A percentile compares a stretch with the other conserved stretches of the same genome.
Evolutionary conservation across 2,113 vertebrate genomes (phyloP).

Genomic region (Nyctereutes procyonoides): DNA sequence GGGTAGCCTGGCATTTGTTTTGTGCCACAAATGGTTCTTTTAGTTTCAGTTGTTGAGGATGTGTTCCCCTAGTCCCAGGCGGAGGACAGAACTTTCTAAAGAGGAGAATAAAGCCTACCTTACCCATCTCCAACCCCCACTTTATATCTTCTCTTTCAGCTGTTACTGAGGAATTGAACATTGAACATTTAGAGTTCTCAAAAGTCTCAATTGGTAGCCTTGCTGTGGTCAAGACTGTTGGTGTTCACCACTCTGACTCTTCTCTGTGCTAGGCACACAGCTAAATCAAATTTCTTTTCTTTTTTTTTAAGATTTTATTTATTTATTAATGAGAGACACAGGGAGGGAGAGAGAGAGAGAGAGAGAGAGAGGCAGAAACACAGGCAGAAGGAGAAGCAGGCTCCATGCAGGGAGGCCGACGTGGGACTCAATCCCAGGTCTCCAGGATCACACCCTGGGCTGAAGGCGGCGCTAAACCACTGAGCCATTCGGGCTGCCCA

Average conservation of each 20-base stretch:
- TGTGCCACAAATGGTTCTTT: neutral
- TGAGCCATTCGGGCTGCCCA: too few relatives aligned
- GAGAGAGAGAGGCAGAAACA: too few relatives aligned
- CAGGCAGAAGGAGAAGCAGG: too few relatives aligned
- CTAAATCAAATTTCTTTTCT: neutral
- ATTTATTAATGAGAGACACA: too few relatives aligned
- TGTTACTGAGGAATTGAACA: neutral
- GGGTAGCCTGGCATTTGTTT: neutral
- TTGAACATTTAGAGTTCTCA: neutral
- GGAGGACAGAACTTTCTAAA: conserved; percentile 16
- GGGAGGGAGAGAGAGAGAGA: too few relatives aligned
- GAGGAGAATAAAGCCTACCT: neutral
- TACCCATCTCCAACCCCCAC: too few relatives aligned
- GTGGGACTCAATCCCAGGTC: too few relatives aligned
- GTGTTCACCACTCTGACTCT: neutral
- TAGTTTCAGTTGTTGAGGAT: neutral
- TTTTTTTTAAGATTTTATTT: too few relatives aligned
- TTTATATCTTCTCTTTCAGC: neutral
- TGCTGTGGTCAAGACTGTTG: neutral
- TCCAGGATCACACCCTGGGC: too few relatives aligned
- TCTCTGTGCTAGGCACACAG: neutral
- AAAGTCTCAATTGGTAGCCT: neutral
- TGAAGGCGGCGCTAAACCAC: too few relatives aligned
- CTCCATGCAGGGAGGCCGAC: too few relatives aligned
- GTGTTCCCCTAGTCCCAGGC: neutral